Conservation (phyloP, 2,113 vertebrate genomes). For the Triplophysa tibetana region DNA sequence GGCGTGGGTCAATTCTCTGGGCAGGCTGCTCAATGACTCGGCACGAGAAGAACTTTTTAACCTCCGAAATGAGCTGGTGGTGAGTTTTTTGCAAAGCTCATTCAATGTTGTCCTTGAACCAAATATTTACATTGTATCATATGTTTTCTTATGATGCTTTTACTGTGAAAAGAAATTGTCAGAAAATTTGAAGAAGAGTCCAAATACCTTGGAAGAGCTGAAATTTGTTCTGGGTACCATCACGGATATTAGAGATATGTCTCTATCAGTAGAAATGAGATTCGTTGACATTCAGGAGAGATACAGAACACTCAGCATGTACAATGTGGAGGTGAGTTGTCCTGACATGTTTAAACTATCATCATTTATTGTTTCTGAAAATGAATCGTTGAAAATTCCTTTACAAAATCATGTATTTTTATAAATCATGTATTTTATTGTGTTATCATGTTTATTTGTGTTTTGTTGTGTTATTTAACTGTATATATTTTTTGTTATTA, state of each 20-base stretch:
- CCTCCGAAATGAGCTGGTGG: conserved; percentile 81
- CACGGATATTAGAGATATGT: conserved; percentile 77
- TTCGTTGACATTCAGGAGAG: conserved; percentile 82
- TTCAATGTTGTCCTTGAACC: background rate
- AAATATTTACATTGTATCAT: background rate
- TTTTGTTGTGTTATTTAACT: too few species aligned
- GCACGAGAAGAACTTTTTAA: conserved; percentile 78
- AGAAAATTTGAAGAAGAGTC: conserved; percentile 73
- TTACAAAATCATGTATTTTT: too few species aligned
- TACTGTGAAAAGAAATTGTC: conserved; percentile 70
- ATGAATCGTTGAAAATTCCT: background rate
- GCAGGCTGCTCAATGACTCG: conserved; percentile 82
- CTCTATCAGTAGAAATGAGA: conserved; percentile 82
- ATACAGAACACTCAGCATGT: conserved; percentile 86
- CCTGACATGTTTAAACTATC: background rate
- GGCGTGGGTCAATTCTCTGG: conserved; percentile 82
- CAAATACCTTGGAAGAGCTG: conserved; percentile 81
- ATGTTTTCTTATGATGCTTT: conserved; percentile 19
- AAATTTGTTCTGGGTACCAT: conserved; percentile 86
- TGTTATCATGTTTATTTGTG: too few species aligned
- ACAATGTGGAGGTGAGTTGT: conserved; percentile 77
- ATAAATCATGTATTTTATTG: background rate
- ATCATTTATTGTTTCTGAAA: background rate
- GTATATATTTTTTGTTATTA: too few species aligned
- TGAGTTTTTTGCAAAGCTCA: conserved; percentile 53